A percentile compares a stretch with the other conserved stretches of the same genome.
Conservation (phyloP, 2,113 vertebrate species). For the Haemorhous mexicanus region DNA sequence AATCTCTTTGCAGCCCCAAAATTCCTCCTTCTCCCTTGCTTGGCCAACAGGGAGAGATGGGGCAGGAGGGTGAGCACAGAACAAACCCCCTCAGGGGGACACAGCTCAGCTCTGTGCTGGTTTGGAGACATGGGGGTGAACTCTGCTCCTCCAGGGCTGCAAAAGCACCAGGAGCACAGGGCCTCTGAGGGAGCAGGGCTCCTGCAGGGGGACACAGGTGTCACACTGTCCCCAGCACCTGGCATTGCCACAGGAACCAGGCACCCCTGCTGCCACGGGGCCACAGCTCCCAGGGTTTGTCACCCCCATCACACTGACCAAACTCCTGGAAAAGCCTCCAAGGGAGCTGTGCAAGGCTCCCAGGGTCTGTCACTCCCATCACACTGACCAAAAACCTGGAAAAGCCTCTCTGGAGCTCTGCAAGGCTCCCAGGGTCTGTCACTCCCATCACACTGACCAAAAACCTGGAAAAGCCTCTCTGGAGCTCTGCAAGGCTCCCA, state of each 20-base stretch:
- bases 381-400: too few species aligned
- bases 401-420: too few species aligned
- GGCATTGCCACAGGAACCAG: neutral
- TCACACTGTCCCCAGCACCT: fast-evolving
- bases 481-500: too few species aligned
- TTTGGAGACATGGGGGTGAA: neutral
- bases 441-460: too few species aligned
- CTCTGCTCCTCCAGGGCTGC: neutral
- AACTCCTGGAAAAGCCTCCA: too few species aligned
- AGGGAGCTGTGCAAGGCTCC: too few species aligned
- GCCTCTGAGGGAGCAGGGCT: neutral
- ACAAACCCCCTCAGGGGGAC: fast-evolving
- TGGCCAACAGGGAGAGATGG: neutral
- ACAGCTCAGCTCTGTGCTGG: too few species aligned
- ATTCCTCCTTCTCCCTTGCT: neutral
- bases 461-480: too few species aligned
- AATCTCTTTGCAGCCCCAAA: neutral
- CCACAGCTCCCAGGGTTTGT: too few species aligned
- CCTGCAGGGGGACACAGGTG: neutral
- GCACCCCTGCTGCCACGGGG: neutral
- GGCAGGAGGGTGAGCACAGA: neutral
- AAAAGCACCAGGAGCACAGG: neutral
- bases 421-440: too few species aligned
- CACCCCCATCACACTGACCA: too few species aligned
- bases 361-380: too few species aligned